phyloP scores from a whole-genome alignment of 2,113 vertebrate genomes.

The Fulica atra region DNA sequence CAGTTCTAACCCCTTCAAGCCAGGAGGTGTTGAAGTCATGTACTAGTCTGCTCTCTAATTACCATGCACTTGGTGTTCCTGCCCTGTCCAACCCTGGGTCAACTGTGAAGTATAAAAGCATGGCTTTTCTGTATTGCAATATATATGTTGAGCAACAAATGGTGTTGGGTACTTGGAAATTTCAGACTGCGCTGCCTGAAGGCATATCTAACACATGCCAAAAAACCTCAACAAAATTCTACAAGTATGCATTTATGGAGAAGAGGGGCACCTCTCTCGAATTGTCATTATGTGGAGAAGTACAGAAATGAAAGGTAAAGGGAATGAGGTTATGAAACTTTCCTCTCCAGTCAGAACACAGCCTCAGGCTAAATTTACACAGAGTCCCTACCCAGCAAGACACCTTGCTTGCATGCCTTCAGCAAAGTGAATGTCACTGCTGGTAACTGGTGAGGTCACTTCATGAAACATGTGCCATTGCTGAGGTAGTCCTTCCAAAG shows the following conservation, averaged over 20 bases:
- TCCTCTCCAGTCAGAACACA: neutral
- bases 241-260: neutral
- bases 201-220: neutral
- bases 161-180: neutral
- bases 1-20: neutral
- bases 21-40: neutral
- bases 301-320: neutral
- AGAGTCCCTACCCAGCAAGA: neutral
- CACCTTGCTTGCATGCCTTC: fast-evolving
- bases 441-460: neutral
- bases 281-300: neutral
- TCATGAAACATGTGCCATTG: neutral
- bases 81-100: neutral
- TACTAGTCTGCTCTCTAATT: neutral
- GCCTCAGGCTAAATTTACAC: neutral
- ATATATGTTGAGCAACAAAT: neutral
- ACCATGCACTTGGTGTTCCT: neutral
- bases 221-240: neutral
- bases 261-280: neutral
- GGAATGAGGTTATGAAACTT: neutral
- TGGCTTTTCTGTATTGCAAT: neutral
- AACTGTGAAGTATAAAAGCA: neutral
- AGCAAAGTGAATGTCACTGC: neutral
- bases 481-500: neutral
- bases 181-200: neutral